A percentile compares a stretch with the other conserved stretches of the same genome.
Evolutionary conservation across 2,888 invertebrate genomes (phyloP).

Genomic region (Cephalotes varians): DNA sequence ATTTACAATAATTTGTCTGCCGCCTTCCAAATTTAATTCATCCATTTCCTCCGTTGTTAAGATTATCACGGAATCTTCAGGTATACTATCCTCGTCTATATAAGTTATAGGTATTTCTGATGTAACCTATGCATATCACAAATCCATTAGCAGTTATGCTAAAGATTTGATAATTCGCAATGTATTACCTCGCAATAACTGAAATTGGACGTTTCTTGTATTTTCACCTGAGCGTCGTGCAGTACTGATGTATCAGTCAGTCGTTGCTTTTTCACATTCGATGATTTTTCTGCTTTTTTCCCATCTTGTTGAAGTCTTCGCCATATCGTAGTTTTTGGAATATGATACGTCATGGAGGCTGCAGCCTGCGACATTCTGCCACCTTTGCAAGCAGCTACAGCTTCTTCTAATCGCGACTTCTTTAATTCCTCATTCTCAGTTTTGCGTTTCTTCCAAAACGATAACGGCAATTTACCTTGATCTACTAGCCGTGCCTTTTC

Average conservation of each 20-base stretch:
- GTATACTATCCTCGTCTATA: conserved; percentile 82
- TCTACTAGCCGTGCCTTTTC: conserved; percentile 84
- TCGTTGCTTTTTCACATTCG: conserved; percentile 59
- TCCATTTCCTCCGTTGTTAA: conserved; percentile 82
- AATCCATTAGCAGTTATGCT: neutral
- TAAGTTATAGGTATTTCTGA: conserved; percentile 84
- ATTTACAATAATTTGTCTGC: conserved; percentile 82
- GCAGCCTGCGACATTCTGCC: conserved; percentile 86
- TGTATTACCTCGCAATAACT: conserved; percentile 75
- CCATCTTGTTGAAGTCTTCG: conserved; percentile 83
- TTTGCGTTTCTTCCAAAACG: conserved; percentile 83
- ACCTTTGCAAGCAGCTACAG: conserved; percentile 85
- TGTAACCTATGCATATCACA: conserved; percentile 73
- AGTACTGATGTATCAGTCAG: conserved; percentile 36
- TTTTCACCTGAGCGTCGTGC: conserved; percentile 56
- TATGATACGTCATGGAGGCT: conserved; percentile 84
- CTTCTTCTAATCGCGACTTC: conserved; percentile 82
- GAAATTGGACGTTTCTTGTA: conserved; percentile 67
- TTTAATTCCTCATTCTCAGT: conserved; percentile 82
- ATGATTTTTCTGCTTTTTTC: conserved; percentile 67
- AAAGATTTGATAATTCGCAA: neutral
- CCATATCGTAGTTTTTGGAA: conserved; percentile 86
- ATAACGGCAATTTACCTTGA: conserved; percentile 84
- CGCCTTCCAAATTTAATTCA: conserved; percentile 80
- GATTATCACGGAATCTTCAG: conserved; percentile 84